A percentile compares a stretch with the other conserved stretches of the same genome.
phyloP scores from a whole-genome alignment of 2,888 invertebrate genomes.

The Eretmocerus hayati region DNA sequence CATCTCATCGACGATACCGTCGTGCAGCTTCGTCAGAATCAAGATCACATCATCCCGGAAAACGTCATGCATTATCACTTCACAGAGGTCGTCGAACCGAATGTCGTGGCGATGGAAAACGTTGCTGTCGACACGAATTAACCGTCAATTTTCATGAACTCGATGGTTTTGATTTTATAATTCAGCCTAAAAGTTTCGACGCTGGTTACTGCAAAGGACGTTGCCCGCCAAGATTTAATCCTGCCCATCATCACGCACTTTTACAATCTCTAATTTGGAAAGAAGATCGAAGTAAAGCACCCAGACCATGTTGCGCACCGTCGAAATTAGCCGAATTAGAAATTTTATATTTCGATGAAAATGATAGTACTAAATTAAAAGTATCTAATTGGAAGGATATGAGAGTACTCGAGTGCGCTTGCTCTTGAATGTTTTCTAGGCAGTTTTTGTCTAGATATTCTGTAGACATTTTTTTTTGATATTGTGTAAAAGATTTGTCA shows the following conservation, averaged over 20 bases:
- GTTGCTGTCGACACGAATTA: constrained; percentile 62
- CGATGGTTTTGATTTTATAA: constrained; percentile 58
- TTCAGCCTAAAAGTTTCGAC: constrained; percentile 64
- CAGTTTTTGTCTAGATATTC: no score
- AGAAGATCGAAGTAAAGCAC: constrained; percentile 51
- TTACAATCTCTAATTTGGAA: constrained; percentile 63
- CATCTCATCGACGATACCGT: no score
- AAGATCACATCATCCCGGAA: no score
- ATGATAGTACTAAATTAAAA: constrained; percentile 55
- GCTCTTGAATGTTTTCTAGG: constrained; percentile 53
- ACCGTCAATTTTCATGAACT: constrained; percentile 60
- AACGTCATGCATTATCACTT: constrained; percentile 36
- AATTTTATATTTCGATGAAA: constrained; percentile 60
- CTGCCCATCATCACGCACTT: constrained; percentile 64
- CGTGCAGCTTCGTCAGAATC: no score
- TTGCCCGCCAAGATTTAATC: constrained; percentile 62
- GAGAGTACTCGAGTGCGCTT: constrained; percentile 65
- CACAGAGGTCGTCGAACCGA: constrained; percentile 49
- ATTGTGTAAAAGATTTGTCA: no score
- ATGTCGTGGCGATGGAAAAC: constrained; percentile 51
- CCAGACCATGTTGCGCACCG: constrained; percentile 64
- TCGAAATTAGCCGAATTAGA: constrained; percentile 59
- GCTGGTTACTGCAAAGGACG: constrained; percentile 65
- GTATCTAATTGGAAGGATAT: constrained; percentile 65
- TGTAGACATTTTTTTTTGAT: no score